These are phyloP conservation scores for Grus americana DNA, from an alignment of 2,113 vertebrate genomes.

Conservation along the genomic window DNA sequence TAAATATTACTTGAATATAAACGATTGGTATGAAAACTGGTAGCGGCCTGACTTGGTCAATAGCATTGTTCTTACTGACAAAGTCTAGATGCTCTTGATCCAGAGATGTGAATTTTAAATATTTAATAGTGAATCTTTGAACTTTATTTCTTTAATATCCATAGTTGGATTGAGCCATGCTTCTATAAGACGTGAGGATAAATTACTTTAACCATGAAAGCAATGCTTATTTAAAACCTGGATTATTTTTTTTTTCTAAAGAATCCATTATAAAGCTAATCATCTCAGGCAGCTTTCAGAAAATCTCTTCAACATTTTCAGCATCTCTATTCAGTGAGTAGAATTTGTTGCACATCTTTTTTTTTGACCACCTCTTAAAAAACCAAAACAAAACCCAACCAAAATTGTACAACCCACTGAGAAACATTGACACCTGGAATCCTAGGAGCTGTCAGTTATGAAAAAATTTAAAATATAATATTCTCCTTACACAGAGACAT, in stretches of 20 bases:
- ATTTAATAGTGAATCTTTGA: slow-evolving; percentile 1
- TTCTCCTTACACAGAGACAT: neutral
- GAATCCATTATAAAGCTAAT: neutral
- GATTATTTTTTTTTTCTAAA: neutral
- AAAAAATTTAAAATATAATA: neutral
- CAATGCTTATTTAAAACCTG: neutral
- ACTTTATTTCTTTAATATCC: neutral
- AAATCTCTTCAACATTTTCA: neutral
- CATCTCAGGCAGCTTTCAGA: neutral
- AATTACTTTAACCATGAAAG: neutral
- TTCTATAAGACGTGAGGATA: neutral
- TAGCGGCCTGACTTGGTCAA: neutral
- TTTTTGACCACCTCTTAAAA: neutral
- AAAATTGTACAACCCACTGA: neutral
- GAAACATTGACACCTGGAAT: neutral
- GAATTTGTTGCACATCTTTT: neutral
- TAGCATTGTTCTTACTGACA: neutral
- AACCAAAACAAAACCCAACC: neutral
- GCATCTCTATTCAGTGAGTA: neutral
- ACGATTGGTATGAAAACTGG: neutral
- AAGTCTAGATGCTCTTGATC: neutral
- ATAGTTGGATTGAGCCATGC: neutral
- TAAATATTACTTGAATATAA: neutral
- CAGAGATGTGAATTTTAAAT: neutral
- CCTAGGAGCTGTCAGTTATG: neutral